A percentile compares a stretch with the other conserved stretches of the same genome.
Evolutionary conservation across 2,888 invertebrate genomes (phyloP).

Genomic region (Omphaloscelis lunosa): DNA sequence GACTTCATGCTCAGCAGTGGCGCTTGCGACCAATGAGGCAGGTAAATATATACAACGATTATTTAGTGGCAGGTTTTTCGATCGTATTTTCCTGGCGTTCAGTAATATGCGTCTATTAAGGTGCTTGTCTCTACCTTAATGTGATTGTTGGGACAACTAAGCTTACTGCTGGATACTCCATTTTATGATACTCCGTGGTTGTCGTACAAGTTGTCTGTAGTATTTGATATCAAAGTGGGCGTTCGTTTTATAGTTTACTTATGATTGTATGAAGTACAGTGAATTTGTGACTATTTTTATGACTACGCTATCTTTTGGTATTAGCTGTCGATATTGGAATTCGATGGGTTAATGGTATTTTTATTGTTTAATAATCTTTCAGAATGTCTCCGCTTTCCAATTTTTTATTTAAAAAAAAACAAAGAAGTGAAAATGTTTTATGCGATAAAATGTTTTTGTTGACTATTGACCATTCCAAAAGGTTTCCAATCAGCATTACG

Average conservation of each 20-base stretch:
- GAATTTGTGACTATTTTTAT: constrained; percentile 49
- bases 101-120: background rate
- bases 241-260: constrained; percentile 47
- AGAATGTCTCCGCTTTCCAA: background rate
- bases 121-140: background rate
- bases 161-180: constrained; percentile 3
- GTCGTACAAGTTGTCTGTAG: background rate
- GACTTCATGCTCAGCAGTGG: too few species aligned
- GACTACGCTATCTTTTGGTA: constrained; percentile 29
- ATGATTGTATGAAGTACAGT: constrained; percentile 35
- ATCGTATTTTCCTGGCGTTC: background rate
- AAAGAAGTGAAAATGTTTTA: background rate
- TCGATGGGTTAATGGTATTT: constrained; percentile 10
- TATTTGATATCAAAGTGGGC: constrained; percentile 42
- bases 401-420: background rate
- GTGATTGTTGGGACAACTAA: background rate
- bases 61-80: background rate
- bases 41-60: too few species aligned
- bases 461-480: background rate
- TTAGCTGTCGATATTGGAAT: constrained; percentile 22
- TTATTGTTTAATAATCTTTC: constrained; percentile 37
- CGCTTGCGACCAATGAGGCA: too few species aligned
- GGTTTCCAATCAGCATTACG: background rate
- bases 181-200: constrained; percentile 15
- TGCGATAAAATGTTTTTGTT: background rate